phyloP scores from a whole-genome alignment of 2,113 vertebrate genomes.

The Cyprinus carpio region DNA sequence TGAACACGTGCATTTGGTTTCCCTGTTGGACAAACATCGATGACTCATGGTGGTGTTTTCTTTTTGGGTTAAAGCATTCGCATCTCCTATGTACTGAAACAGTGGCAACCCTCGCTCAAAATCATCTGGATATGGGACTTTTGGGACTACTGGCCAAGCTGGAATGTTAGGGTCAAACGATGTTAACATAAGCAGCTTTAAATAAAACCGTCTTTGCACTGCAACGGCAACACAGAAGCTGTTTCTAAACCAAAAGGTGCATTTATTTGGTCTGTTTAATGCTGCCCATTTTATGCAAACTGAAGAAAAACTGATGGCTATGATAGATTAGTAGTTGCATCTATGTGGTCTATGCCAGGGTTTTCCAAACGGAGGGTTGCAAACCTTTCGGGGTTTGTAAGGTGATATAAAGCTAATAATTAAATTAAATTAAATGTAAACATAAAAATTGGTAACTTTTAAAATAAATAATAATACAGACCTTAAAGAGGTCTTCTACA shows the following conservation, averaged over 20 bases:
- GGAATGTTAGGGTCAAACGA: background rate
- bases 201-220: background rate
- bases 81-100: background rate
- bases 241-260: background rate
- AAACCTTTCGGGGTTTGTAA: too few relatives aligned
- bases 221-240: background rate
- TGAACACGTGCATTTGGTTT: conserved; percentile 54
- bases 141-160: background rate
- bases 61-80: background rate
- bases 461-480: too few relatives aligned
- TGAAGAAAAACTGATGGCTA: background rate
- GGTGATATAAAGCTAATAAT: too few relatives aligned
- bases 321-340: background rate
- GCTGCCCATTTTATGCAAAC: background rate
- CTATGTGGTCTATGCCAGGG: background rate
- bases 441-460: too few relatives aligned
- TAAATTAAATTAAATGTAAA: too few relatives aligned
- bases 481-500: too few relatives aligned
- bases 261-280: background rate
- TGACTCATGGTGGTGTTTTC: background rate
- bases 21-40: conserved; percentile 38
- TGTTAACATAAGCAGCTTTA: conserved; percentile 15
- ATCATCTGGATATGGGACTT: background rate
- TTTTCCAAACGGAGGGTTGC: too few relatives aligned
- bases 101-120: background rate